phyloP scores from a whole-genome alignment of 2,113 vertebrate species.

The Pelecanus crispus region DNA sequence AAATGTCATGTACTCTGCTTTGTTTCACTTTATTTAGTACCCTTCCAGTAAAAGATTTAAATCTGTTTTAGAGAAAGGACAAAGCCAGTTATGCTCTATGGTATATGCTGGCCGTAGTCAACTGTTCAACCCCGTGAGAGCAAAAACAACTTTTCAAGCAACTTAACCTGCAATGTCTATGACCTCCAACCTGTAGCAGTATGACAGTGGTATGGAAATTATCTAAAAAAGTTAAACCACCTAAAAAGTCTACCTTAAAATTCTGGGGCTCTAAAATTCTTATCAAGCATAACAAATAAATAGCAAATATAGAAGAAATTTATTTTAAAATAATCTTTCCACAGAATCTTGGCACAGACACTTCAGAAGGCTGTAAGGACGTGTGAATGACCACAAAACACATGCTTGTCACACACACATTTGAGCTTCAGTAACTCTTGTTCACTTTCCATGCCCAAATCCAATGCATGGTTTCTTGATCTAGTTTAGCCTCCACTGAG shows the following conservation, averaged over 20 bases:
- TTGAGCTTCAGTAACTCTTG: not conserved
- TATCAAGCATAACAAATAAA: not conserved
- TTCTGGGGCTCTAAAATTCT: not conserved
- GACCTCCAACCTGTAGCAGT: not conserved
- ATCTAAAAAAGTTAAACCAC: not conserved
- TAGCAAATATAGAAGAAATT: not conserved
- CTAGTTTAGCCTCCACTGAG: not conserved
- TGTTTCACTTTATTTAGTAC: not conserved
- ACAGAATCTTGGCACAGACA: not conserved
- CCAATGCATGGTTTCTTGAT: fast-evolving
- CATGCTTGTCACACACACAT: not conserved
- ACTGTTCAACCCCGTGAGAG: not conserved
- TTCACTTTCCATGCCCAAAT: not conserved
- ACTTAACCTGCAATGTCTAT: not conserved
- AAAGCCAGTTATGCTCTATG: not conserved
- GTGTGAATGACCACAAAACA: not conserved
- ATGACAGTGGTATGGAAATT: not conserved
- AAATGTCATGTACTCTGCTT: not conserved
- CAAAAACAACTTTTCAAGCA: not conserved
- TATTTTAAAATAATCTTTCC: not conserved
- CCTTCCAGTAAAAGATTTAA: not conserved
- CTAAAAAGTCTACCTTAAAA: not conserved
- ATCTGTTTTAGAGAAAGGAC: not conserved
- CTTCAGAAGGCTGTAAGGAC: not conserved
- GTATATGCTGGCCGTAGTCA: not conserved